Conservation (phyloP, 2,113 vertebrate species). For the Carassius auratus region DNA sequence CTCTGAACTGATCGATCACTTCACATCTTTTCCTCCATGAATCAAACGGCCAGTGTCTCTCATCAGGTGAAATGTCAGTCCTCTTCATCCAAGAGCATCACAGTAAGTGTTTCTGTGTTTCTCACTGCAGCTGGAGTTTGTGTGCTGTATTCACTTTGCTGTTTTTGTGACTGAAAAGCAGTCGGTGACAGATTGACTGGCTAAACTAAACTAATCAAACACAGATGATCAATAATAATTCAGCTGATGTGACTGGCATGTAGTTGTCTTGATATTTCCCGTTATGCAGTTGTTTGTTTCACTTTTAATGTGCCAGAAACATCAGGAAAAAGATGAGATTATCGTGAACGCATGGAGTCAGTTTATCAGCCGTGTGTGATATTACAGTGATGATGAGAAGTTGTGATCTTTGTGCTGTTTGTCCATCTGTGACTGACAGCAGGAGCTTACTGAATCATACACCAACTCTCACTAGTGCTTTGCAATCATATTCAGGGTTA, state of each 20-base stretch:
- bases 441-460: no score
- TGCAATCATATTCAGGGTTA: background rate
- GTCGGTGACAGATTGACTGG: background rate
- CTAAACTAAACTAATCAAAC: background rate
- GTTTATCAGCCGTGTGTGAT: background rate
- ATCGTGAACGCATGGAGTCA: background rate
- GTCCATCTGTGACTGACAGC: no score
- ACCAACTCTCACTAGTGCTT: background rate
- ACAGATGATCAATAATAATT: background rate
- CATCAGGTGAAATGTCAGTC: conserved; percentile 80
- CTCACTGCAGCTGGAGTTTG: no score
- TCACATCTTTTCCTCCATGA: conserved; percentile 66
- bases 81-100: conserved; percentile 66
- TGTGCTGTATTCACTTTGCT: background rate
- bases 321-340: background rate
- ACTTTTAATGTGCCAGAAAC: background rate
- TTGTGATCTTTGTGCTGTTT: background rate
- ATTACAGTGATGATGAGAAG: background rate
- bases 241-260: background rate
- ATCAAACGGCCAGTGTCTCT: conserved; percentile 82
- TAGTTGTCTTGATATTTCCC: background rate
- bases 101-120: conserved; percentile 68
- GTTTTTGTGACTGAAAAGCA: no score
- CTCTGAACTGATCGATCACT: background rate
- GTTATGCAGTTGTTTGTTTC: background rate